Evolutionary conservation across 1,140 invertebrate genomes (phyloP), one percentile per base, ranked within the genome.

Genomic region (Drosophila mayri): DNA sequence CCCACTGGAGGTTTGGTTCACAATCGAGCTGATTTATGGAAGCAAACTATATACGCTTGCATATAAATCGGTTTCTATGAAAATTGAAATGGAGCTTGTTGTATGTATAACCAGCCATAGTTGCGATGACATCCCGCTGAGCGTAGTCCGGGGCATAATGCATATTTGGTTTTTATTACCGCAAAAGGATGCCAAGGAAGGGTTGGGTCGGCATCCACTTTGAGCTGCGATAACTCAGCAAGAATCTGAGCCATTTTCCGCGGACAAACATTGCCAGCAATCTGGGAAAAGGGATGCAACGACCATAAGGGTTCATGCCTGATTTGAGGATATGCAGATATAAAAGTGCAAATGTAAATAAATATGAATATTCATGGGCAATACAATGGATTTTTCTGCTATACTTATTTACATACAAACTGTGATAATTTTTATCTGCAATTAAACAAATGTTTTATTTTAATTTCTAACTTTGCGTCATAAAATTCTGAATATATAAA

Each of bases 151-250:
- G 20, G 28, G 41, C 49, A 67, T 75, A 68, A 77, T 77, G 68
- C 67, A 74, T 74, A 78, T 86, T 85, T 72, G 47, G 70, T 60
- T 76, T 72, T 74, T 84, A 76, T 82, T 75, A 57, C 44, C 66
- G 70, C 62, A 68, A 76, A 54, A 71, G 65, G 49, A 71, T 71
- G 62, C 65, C 63, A 76, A 1, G 47, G 47, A 72, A 64, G 68
- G 76, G 76, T 55, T 77, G 50, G 50, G 64, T 68, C 49, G 76
- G 68, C 61, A 74, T 78, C 65, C 71, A 59, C 70, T 76, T 84
- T 66, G 59, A 72, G 52, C 44, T 41, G 50, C 49, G 18, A 38
- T 54, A 62, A 46, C 25, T 54, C 43, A 37, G n/a, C 52, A 49
- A 46, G 65, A 71, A 35, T 49, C 22, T 59, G 28, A 38, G n/a